Evolutionary conservation across 2,888 invertebrate species (phyloP).

Genomic region (Drosophila pullipes): DNA sequence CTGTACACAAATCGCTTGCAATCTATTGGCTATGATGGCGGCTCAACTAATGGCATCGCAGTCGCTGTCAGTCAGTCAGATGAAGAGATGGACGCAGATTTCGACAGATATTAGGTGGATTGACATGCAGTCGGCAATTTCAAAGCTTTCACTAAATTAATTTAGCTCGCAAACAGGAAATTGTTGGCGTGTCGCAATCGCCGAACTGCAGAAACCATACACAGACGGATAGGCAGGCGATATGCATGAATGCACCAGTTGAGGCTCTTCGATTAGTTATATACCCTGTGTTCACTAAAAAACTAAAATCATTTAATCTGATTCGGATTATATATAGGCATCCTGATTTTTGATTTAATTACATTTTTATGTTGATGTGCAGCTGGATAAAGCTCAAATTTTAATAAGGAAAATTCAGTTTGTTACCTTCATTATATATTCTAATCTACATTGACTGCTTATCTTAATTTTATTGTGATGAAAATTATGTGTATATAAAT

Average conservation of each 20-base stretch:
- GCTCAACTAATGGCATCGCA: constrained; percentile 25
- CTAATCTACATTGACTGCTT: background rate
- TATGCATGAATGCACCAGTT: background rate
- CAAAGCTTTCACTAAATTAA: constrained; percentile 78
- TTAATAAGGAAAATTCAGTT: background rate
- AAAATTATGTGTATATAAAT: background rate
- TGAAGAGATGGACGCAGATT: constrained; percentile 42
- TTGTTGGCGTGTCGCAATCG: constrained; percentile 51
- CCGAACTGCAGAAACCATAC: constrained; percentile 16
- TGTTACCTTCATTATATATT: background rate
- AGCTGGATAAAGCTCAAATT: background rate
- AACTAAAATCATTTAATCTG: background rate
- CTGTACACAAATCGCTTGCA: constrained; percentile 26
- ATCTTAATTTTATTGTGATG: background rate
- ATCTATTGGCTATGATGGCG: constrained; percentile 14
- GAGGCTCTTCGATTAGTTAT: background rate
- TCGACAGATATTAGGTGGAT: constrained; percentile 43
- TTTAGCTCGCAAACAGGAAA: constrained; percentile 75
- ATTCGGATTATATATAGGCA: background rate
- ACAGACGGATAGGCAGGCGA: background rate
- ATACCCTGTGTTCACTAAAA: background rate
- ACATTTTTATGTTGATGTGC: background rate
- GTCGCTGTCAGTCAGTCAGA: constrained; percentile 20
- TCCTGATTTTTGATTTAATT: background rate
- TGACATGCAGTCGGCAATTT: constrained; percentile 48